phyloP scores from a whole-genome alignment of 1,140 invertebrate genomes.

The Brachionus angularis region DNA sequence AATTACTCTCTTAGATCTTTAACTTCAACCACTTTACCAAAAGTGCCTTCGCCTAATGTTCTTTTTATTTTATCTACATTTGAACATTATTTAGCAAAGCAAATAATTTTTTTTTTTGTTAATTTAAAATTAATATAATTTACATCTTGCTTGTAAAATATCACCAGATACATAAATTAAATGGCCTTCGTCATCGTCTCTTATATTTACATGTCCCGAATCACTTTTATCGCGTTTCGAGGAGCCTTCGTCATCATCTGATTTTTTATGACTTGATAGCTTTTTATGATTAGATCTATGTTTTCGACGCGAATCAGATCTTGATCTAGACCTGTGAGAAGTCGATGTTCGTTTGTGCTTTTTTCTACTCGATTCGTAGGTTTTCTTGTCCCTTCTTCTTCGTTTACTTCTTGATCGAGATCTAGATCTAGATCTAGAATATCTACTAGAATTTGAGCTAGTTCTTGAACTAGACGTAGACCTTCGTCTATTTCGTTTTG shows the following conservation, averaged over 20 bases:
- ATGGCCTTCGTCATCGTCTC: slow-evolving; percentile 96
- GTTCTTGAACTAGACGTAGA: neutral
- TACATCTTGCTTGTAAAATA: slow-evolving; percentile 94
- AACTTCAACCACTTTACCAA: slow-evolving; percentile 98
- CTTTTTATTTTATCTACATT: slow-evolving; percentile 89
- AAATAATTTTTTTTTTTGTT: neutral
- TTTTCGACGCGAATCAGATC: neutral
- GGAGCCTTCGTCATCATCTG: no score
- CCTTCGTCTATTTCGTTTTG: neutral
- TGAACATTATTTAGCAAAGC: neutral
- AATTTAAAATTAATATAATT: slow-evolving; percentile 46
- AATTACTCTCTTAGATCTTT: slow-evolving; percentile 83
- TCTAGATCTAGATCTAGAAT: slow-evolving; percentile 14
- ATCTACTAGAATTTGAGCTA: neutral
- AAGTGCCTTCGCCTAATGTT: slow-evolving; percentile 97
- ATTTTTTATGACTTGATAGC: no score
- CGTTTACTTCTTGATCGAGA: neutral
- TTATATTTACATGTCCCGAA: slow-evolving; percentile 34
- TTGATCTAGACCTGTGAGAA: slow-evolving; percentile 1
- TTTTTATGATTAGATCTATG: no score
- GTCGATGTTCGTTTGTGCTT: neutral
- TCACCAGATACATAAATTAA: slow-evolving; percentile 94
- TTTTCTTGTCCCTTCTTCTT: slow-evolving; percentile 23
- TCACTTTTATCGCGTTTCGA: slow-evolving; percentile 28
- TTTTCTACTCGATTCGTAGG: no score